Conservation (phyloP, 2,888 invertebrate species). For the Polydrusus tereticollis region DNA sequence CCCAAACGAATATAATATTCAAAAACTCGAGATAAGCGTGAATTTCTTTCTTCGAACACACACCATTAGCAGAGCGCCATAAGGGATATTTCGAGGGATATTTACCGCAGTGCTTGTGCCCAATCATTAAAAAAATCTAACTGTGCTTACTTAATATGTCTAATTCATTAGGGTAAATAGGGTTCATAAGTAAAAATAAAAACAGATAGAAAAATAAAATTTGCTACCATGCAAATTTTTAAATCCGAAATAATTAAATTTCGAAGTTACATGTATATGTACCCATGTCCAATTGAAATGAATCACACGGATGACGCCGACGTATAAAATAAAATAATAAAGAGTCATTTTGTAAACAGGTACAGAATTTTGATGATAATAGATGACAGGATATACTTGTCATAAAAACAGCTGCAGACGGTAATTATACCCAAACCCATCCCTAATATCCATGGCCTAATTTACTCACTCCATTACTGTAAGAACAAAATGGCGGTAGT, state of each 20-base stretch:
- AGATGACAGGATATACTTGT: conserved; percentile 45
- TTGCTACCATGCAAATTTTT: background rate
- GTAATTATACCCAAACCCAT: conserved; percentile 42
- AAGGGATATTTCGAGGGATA: too few relatives aligned
- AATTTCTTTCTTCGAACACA: too few relatives aligned
- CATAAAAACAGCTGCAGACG: conserved; percentile 37
- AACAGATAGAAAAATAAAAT: background rate
- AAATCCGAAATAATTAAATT: conserved; percentile 2
- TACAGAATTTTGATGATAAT: conserved; percentile 39
- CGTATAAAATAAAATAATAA: conserved; percentile 19
- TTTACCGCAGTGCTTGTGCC: too few relatives aligned
- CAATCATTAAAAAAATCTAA: too few relatives aligned
- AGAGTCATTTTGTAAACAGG: conserved; percentile 2
- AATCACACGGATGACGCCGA: background rate
- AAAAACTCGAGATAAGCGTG: too few relatives aligned
- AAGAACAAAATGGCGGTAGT: conserved; percentile 11
- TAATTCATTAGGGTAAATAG: too few relatives aligned
- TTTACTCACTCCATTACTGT: conserved; percentile 15
- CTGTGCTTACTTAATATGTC: too few relatives aligned
- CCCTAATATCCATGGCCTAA: conserved; percentile 40
- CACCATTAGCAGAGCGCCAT: too few relatives aligned
- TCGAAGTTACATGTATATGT: background rate
- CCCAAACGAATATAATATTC: too few relatives aligned
- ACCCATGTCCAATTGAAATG: conserved; percentile 2
- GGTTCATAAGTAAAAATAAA: too few relatives aligned